Percentiles rank a stretch among this genome's conserved stretches.
phyloP scores from a whole-genome alignment of 2,797 vertebrate species.

The Hydrophis major region DNA sequence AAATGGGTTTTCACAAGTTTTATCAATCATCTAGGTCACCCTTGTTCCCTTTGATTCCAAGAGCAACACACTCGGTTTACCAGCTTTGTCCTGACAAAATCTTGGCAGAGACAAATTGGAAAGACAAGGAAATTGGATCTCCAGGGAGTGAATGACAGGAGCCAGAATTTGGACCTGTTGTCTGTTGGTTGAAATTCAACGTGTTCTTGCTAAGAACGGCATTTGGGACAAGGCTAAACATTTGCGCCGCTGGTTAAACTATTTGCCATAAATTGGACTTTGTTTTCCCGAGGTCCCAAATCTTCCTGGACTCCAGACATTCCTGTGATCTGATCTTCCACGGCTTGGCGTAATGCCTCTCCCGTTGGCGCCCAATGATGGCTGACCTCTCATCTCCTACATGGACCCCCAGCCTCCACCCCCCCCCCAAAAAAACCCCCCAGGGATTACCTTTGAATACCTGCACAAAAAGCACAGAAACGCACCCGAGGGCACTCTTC shows the following conservation, averaged over 20 bases:
- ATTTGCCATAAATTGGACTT: background rate
- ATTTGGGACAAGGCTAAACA: background rate
- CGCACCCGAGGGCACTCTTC: background rate
- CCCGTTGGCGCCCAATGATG: background rate
- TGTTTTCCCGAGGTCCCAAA: background rate
- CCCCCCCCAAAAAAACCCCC: background rate
- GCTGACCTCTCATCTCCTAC: background rate
- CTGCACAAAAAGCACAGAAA: background rate
- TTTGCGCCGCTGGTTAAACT: background rate
- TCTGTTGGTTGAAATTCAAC: background rate
- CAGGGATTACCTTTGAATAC: conserved; percentile 13
- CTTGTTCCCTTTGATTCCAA: background rate
- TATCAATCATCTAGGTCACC: background rate
- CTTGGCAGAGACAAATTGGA: too few relatives aligned
- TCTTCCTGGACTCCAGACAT: background rate
- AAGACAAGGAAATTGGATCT: too few relatives aligned
- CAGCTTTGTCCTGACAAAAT: background rate
- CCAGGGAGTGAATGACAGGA: too few relatives aligned
- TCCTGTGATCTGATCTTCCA: background rate
- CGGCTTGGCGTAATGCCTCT: rapidly evolving
- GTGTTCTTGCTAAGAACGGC: too few relatives aligned
- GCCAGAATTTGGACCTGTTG: background rate
- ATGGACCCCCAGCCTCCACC: background rate
- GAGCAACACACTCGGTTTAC: background rate
- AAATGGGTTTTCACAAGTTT: too few relatives aligned